Evolutionary conservation across 2,888 invertebrate genomes (phyloP).

Genomic region (Eupithecia tripunctaria): DNA sequence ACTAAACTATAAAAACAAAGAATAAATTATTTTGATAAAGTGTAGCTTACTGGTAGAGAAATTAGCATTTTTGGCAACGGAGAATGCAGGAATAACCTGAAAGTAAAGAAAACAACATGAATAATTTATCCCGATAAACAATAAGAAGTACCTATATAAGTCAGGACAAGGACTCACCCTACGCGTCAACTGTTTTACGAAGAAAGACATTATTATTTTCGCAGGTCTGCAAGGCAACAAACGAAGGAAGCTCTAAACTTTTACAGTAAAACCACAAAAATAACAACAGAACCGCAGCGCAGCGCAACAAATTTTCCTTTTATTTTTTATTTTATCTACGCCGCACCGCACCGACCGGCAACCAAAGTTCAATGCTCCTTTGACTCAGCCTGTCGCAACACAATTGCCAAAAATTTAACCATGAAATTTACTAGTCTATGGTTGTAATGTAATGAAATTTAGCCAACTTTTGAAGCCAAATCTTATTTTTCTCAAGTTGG

Average conservation of each 20-base stretch:
- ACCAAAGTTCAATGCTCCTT: not conserved
- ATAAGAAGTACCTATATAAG: not conserved
- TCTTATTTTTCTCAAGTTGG: too few species aligned
- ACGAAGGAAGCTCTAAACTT: not conserved
- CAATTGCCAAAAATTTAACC: too few species aligned
- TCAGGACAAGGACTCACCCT: slow-evolving; percentile 55
- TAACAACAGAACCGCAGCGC: not conserved
- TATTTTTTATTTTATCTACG: too few species aligned
- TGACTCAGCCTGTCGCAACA: too few species aligned
- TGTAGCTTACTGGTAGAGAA: slow-evolving; percentile 73
- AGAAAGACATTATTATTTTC: slow-evolving; percentile 62
- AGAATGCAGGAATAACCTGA: slow-evolving; percentile 65
- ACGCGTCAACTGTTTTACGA: slow-evolving; percentile 63
- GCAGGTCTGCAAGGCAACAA: not conserved
- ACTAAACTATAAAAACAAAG: not conserved
- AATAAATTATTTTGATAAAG: not conserved
- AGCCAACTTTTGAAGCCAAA: too few species aligned
- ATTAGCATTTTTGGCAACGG: slow-evolving; percentile 59
- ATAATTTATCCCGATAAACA: not conserved
- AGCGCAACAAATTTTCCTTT: not conserved
- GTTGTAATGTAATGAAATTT: too few species aligned
- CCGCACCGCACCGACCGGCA: too few species aligned
- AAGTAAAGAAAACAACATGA: slow-evolving; percentile 20
- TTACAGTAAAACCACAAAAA: not conserved
- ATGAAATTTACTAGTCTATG: too few species aligned